Evolutionary conservation across 2,888 invertebrate genomes (phyloP).

Genomic region (Cyclophora albipunctata): DNA sequence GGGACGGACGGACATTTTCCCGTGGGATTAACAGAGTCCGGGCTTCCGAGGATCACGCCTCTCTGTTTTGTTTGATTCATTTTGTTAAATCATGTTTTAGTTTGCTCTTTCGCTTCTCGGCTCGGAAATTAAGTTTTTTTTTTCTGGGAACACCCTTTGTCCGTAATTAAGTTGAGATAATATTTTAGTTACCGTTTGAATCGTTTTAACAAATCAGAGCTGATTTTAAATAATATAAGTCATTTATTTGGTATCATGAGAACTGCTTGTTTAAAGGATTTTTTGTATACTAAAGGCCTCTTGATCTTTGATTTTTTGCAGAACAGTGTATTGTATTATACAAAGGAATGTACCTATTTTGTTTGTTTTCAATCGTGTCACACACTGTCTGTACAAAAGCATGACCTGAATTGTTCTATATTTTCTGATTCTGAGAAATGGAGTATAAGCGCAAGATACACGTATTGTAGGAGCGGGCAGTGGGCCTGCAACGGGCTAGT

Average conservation of each 20-base stretch:
- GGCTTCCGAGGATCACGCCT: constrained; percentile 14
- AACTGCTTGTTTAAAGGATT: no score
- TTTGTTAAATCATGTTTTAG: neutral
- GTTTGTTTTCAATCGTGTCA: no score
- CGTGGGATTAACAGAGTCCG: constrained; percentile 8
- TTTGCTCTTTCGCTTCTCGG: neutral
- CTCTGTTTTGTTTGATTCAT: constrained; percentile 6
- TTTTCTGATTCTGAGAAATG: no score
- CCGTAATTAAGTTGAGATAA: neutral
- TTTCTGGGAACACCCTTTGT: neutral
- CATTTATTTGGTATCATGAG: neutral
- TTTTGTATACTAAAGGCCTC: no score
- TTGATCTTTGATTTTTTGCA: no score
- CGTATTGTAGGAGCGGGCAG: no score
- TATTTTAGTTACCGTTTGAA: neutral
- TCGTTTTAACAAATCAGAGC: neutral
- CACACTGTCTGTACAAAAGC: no score
- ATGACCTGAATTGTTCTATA: no score
- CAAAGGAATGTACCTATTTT: no score
- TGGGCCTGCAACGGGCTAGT: no score
- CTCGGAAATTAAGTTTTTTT: neutral
- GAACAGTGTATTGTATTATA: no score
- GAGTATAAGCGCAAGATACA: no score
- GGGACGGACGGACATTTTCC: constrained; percentile 10
- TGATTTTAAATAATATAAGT: neutral